Evolutionary conservation across 2,888 invertebrate species (phyloP), one percentile per base, ranked within the genome.

Genomic region (Meliscaeva auricollis): DNA sequence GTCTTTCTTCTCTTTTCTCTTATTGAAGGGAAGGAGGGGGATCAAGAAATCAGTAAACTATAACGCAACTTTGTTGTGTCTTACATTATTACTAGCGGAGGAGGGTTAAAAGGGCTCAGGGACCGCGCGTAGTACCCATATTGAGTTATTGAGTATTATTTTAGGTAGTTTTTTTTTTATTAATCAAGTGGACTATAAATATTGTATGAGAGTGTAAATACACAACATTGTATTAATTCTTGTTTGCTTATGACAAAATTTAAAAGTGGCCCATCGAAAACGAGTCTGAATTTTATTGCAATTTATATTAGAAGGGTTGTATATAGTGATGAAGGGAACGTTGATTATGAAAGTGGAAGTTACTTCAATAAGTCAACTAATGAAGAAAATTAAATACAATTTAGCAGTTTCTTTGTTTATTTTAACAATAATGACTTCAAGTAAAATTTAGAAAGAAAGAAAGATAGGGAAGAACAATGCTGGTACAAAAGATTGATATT

Each of bases 141-240:
- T 60, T 15, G 58, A 2, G 4, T 26, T 26, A 38, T 38, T 38
- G 9, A 38, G 13, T 38, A 11, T 35, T 38, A 9, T 38, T 38
- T 6, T 9, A 11, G 9, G 38, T 13, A 38, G 38, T 38, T 38
- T 60, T 70, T 66, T 30, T 70, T 70, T 46, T 17, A 44, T 52
- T 70, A 73, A 68, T 73, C 69, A 83, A 83, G 78, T 83, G 78
- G 56, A 69, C 73, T 83, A 64, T 56, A 74, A 50, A 60, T 22
- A 52, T 38, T 41, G 52, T 11, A 32, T 41, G 50, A 30, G 22
- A n/a, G 32, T 22, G 15, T 17, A 17, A 20, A 58, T 48, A 48
- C 13, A 48, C 30, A 26, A 30, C 11, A 44, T n/a, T 62, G 46
- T 17, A 41, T 13, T 20, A n/a, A 13, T 26, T 46, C 32, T 44